Evolutionary conservation across 2,113 vertebrate species (phyloP).

Genomic region (Pandion haliaetus): DNA sequence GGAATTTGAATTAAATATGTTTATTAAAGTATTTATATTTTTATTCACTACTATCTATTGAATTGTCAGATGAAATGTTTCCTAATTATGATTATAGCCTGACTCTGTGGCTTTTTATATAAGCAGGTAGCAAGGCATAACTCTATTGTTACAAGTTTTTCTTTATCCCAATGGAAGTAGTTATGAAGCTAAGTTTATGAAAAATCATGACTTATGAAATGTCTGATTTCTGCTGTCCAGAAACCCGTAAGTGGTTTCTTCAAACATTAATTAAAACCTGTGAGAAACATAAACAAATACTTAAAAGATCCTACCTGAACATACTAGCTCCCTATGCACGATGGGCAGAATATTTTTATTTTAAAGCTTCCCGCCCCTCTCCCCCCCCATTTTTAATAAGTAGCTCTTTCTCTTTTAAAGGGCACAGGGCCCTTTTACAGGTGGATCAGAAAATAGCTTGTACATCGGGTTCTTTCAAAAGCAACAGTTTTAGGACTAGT

Average conservation of each 20-base stretch:
- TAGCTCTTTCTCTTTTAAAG: neutral
- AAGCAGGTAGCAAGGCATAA: neutral
- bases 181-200: neutral
- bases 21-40: neutral
- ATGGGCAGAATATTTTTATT: neutral
- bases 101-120: neutral
- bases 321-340: neutral
- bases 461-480: neutral
- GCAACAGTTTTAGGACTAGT: neutral
- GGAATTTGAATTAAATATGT: neutral
- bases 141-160: neutral
- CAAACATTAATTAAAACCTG: neutral
- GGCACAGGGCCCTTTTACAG: neutral
- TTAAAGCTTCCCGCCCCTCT: rapidly evolving
- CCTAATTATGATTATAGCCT: neutral
- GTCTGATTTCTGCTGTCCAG: neutral
- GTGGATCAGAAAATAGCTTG: neutral
- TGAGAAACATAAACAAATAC: neutral
- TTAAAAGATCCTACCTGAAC: neutral
- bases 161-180: neutral
- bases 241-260: neutral
- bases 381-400: neutral
- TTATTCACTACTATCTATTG: neutral
- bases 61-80: neutral
- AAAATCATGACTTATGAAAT: neutral